Evolutionary conservation across 2,888 invertebrate genomes (phyloP), one percentile per base, ranked within the genome.

Genomic region (Panorpa germanica): DNA sequence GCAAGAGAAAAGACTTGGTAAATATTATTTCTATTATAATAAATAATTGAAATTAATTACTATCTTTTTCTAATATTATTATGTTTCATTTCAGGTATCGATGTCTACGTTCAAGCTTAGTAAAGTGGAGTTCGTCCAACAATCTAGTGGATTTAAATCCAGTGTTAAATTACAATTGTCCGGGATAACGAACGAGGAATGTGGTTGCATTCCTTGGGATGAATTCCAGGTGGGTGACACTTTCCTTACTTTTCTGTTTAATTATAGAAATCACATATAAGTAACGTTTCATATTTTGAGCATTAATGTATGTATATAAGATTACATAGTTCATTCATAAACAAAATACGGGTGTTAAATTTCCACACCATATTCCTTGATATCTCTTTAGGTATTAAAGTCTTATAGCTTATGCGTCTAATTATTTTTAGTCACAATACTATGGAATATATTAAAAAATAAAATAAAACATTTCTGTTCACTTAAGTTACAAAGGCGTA

Each of bases 131-230:
- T 49, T 78, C 17, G 61, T 76, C 33, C 69, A 77, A 38, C 73
- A 81, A 49, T 71, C 73, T 7, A 53, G 59, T 33, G 76, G 74
- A 2, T 64, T 69, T 37, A 58, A 65, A 19, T 73, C 77, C 2
- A 58, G 64, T 2, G 59, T 76, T 23, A 70, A 73, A 46, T 45
- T 75, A 25, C 74, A 77, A 52, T 65, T 77, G 20, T 65, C 70
- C 6, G 64, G 77, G 38, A 55, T 91, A 5, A 63, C 63, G 16
- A 71, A 73, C 29, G 80, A 83, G 43, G 90, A 91, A 52, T 85
- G 83, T 45, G 67, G 74, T 22, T 73, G 82, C 23, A 83, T 91
- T 47, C 81, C 82, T 1, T 88, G 86, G 78, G 90, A 90, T 47
- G 90, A 90, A 55, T 78, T 93, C 60, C 90, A 91, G 75, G 83